Conservation (phyloP, 2,797 vertebrate species). For the Danio jaintianensis region DNA sequence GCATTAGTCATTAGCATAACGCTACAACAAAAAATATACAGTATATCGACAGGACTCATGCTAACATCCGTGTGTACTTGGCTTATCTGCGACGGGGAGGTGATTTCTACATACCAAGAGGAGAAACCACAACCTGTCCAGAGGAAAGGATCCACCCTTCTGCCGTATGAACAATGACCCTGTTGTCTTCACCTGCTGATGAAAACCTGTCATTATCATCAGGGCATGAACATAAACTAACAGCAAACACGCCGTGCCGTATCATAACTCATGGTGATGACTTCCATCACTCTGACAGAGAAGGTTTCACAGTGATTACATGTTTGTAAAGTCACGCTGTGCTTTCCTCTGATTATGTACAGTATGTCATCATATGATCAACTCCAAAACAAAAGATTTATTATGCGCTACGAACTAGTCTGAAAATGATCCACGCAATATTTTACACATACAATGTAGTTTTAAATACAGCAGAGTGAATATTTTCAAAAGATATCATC, state of each 20-base stretch:
- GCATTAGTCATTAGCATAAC: slow-evolving; percentile 66
- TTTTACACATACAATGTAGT: slow-evolving; percentile 16
- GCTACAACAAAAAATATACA: slow-evolving; percentile 7
- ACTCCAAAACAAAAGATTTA: not conserved
- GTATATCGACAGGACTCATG: not conserved
- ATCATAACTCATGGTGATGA: slow-evolving; percentile 37
- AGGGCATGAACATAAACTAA: slow-evolving; percentile 49
- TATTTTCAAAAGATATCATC: too few relatives aligned
- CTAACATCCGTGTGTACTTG: slow-evolving; percentile 58
- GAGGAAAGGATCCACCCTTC: slow-evolving; percentile 63
- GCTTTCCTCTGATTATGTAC: not conserved
- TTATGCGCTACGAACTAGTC: not conserved
- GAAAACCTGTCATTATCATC: slow-evolving; percentile 60
- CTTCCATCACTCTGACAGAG: not conserved
- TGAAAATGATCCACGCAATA: not conserved
- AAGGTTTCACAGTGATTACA: not conserved
- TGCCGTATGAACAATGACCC: slow-evolving; percentile 68
- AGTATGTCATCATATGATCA: not conserved
- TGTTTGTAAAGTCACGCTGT: slow-evolving; percentile 18
- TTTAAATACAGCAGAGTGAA: slow-evolving; percentile 31
- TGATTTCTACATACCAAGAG: slow-evolving; percentile 73
- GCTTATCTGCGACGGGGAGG: slow-evolving; percentile 71
- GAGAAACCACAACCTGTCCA: slow-evolving; percentile 69
- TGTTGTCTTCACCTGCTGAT: slow-evolving; percentile 69
- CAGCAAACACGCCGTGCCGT: slow-evolving; percentile 19